phyloP scores from a whole-genome alignment of 2,113 vertebrate genomes.

The Rhynchomys soricoides region DNA sequence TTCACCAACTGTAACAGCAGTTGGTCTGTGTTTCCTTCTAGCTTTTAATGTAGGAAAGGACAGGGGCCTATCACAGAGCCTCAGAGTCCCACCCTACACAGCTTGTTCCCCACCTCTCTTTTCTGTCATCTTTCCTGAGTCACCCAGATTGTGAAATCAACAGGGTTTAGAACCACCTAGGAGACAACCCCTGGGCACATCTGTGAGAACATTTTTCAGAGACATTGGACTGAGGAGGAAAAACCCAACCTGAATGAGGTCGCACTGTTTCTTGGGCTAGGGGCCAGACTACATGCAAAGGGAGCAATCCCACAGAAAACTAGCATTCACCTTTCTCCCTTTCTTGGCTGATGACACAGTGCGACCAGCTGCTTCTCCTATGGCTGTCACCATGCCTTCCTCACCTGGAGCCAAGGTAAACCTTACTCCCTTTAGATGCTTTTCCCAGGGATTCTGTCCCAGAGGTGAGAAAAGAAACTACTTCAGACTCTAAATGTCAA shows the following conservation, averaged over 20 bases:
- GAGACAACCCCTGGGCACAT: not conserved
- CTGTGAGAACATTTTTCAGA: not conserved
- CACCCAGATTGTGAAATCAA: not conserved
- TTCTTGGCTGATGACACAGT: not conserved
- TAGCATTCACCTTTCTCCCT: not conserved
- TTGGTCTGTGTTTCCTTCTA: not conserved
- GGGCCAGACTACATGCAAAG: not conserved
- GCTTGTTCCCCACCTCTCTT: not conserved
- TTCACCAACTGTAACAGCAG: not conserved
- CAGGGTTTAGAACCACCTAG: not conserved
- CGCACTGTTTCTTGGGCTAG: too few relatives aligned
- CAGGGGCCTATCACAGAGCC: not conserved
- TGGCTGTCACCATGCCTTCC: not conserved
- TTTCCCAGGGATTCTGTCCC: too few relatives aligned
- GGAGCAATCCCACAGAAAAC: not conserved
- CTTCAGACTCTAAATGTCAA: not conserved
- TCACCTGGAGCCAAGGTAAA: not conserved
- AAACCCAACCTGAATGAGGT: not conserved
- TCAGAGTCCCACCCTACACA: not conserved
- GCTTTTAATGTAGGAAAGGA: not conserved
- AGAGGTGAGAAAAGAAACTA: not conserved
- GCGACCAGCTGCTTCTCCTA: not conserved
- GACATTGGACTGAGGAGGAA: not conserved
- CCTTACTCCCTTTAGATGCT: not conserved
- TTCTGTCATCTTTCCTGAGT: not conserved